Evolutionary conservation across 1,140 invertebrate genomes (phyloP).

Genomic region (Papilio machaon): DNA sequence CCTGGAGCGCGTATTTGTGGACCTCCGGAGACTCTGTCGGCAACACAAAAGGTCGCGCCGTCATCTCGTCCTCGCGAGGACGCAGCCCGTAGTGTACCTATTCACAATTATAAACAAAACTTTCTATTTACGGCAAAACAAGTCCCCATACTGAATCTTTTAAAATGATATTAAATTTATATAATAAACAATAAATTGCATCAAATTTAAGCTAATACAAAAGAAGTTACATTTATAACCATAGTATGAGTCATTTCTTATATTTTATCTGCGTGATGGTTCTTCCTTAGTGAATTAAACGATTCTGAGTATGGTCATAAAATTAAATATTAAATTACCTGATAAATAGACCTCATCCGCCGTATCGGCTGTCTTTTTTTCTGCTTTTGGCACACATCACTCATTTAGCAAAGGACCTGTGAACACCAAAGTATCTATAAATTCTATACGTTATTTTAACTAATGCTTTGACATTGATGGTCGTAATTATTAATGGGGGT

Average conservation of each 20-base stretch:
- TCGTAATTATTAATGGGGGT: neutral
- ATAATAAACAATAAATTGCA: too few relatives aligned
- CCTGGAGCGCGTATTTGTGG: slow-evolving; percentile 82
- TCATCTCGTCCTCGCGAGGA: slow-evolving; percentile 52
- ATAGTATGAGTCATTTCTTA: too few relatives aligned
- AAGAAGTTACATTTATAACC: too few relatives aligned
- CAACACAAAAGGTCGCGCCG: slow-evolving; percentile 54
- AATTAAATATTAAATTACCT: slow-evolving; percentile 40
- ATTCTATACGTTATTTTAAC: neutral
- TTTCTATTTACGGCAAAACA: too few relatives aligned
- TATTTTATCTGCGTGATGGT: too few relatives aligned
- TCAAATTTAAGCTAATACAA: too few relatives aligned
- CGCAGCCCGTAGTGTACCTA: slow-evolving; percentile 66
- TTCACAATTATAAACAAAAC: neutral
- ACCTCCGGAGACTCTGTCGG: slow-evolving; percentile 48
- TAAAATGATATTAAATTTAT: neutral
- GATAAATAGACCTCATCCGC: slow-evolving; percentile 65
- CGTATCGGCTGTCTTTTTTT: slow-evolving; percentile 43
- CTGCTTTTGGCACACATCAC: slow-evolving; percentile 52
- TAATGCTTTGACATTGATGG: neutral
- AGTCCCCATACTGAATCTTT: too few relatives aligned
- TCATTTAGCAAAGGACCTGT: slow-evolving; percentile 64
- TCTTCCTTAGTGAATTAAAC: too few relatives aligned
- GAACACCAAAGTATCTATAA: slow-evolving; percentile 34
- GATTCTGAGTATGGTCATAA: too few relatives aligned